Base-by-base conservation (phyloP, 2,797 vertebrate species). In the Mormyrus proboscirostris region DNA sequence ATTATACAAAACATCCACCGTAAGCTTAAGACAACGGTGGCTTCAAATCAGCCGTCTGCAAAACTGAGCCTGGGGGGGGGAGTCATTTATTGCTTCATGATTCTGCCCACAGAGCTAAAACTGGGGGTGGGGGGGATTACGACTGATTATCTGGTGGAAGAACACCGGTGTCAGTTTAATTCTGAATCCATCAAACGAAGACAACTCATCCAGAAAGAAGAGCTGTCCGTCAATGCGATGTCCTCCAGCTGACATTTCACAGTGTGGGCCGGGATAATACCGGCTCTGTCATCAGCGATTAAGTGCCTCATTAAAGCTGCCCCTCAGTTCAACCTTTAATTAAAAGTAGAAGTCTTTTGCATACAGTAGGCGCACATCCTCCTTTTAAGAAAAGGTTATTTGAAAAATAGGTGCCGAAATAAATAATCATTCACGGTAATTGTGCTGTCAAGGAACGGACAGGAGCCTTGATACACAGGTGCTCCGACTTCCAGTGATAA, bases 251-350 rank as follows among this genome's bases (percentile, higher is more conserved):
- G 88, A 89, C 76, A 89, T 62, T 84, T 84, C 38, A 47, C 50
- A 47, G n/a, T 51, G 50, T 79, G 73, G 73, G 38, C 73, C 19
- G 10, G 50, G n/a, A 19, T 84, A 47, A 89, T 84, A 29, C 41
- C 22, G 12, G n/a, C 2, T 55, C 55, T 83, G 47, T 76, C n/a
- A 53, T 76, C 51, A 83, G 76, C 55, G 38, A 84, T 89, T 89
- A 89, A 89, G 51, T 41, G 51, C 9, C 88, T 89, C 88, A 62
- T 89, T 84, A 83, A 79, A 89, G 57, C 51, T 59, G 51, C 12
- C 73, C 76, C 38, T 4, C 16, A 83, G 57, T 89, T 53, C 12
- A 84, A 53, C 88, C 88, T 89, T 84, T 25, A 50, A 50, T 50
- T 50, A 85, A 85, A 85, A 50, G 19, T 50, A 33, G n/a, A 53